Base-by-base conservation (phyloP, 2,797 vertebrate species). In the Gymnopithys bicolor region DNA sequence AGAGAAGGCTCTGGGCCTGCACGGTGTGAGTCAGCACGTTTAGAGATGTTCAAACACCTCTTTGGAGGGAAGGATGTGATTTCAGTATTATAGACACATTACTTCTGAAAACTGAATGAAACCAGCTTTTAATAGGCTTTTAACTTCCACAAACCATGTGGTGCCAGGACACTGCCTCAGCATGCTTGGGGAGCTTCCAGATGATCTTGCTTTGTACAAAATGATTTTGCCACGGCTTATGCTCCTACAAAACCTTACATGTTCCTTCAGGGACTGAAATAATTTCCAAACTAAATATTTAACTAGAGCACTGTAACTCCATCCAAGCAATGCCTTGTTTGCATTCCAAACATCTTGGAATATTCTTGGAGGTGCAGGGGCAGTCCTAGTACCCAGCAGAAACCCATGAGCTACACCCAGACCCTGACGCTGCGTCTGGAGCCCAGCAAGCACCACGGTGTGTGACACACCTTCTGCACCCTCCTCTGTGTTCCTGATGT, bases 261-360 rank as follows among this genome's bases (percentile, higher is more conserved):
- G 23, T 62, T 86, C 43, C n/a, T 87, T 85, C 78, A 89, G 82
- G 78, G n/a, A 55, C 68, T 32, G 75, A 75, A 97, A 89, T 89
- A 71, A 95, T 89, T 94, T 79, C 81, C 71, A 87, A 96, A 85
- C 68, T 48, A 87, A 95, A 89, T 87, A 94, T 81, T 95, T 91
- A 92, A 74, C 81, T 60, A 45, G 82, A 89, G 88, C 58, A 68
- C 75, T 58, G 92, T 70, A 95, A 77, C 60, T 90, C 80, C 90
- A 70, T 64, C 60, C 81, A 80, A 87, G 62, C 49, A 91, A 91
- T 80, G 71, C 64, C 78, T 74, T 92, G 81, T 92, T 93, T 93
- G 91, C 89, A 69, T 90, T 95, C 83, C 83, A 92, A 74, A 78
- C 75, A 69, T 45, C 64, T 48, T 71, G 60, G 94, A 92, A 48